Conservation (phyloP, 2,113 vertebrate species). For the Cathartes aura region DNA sequence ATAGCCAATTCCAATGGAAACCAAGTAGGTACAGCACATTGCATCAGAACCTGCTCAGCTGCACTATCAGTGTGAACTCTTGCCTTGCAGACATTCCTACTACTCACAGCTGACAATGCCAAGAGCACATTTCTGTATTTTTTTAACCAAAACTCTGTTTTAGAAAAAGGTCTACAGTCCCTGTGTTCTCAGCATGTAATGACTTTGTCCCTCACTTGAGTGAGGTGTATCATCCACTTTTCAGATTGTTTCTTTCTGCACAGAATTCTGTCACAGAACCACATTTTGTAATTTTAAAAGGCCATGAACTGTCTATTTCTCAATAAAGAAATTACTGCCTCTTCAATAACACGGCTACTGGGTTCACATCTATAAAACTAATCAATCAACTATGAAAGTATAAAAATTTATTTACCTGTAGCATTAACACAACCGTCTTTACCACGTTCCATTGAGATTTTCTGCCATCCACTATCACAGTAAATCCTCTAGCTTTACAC, state of each 20-base stretch:
- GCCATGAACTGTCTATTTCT: background rate
- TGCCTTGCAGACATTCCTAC: background rate
- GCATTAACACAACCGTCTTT: constrained; percentile 97
- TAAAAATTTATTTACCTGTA: constrained; percentile 85
- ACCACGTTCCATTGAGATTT: constrained; percentile 98
- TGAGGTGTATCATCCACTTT: background rate
- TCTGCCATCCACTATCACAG: constrained; percentile 96
- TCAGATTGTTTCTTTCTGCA: background rate
- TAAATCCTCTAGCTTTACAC: constrained; percentile 97
- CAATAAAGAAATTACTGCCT: background rate
- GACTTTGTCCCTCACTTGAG: background rate
- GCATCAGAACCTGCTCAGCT: background rate
- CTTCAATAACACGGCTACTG: background rate
- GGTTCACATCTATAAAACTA: background rate
- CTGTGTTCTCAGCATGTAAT: background rate
- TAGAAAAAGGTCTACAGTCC: background rate
- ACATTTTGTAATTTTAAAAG: background rate
- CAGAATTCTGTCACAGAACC: background rate
- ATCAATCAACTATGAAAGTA: background rate
- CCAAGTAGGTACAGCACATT: background rate
- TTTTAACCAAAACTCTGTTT: background rate
- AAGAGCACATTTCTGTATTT: background rate
- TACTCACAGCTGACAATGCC: fast-evolving
- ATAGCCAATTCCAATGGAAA: background rate
- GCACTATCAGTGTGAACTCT: background rate